Evolutionary conservation across 2,113 vertebrate species (phyloP).

Genomic region (Xenus cinereus): DNA sequence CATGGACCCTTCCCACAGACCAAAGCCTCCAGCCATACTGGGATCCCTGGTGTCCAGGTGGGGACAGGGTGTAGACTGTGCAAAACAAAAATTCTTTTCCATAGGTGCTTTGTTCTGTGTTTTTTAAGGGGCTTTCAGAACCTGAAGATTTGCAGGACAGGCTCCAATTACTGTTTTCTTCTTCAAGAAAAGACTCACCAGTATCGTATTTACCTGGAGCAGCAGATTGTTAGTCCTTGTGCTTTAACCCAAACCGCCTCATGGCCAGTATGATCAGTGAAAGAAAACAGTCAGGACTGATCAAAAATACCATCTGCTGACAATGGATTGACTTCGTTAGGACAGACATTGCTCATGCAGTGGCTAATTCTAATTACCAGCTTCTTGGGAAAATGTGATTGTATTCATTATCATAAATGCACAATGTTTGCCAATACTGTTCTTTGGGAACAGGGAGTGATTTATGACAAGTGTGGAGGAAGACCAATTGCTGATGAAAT

Average conservation of each 20-base stretch:
- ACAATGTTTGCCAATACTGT: conserved; percentile 1
- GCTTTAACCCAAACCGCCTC: neutral
- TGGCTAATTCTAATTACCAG: neutral
- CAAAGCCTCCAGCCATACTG: neutral
- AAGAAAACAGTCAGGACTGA: conserved; percentile 13
- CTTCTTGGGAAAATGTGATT: conserved; percentile 20
- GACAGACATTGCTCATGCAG: conserved; percentile 19
- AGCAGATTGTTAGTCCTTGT: neutral
- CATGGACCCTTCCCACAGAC: neutral
- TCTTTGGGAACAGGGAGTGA: neutral
- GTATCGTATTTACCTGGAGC: neutral
- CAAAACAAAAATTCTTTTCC: neutral
- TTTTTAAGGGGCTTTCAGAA: neutral
- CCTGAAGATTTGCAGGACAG: neutral
- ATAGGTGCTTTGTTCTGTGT: neutral
- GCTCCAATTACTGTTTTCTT: neutral
- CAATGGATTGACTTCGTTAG: neutral
- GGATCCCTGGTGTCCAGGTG: neutral
- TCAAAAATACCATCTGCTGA: conserved; percentile 49
- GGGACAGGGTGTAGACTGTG: neutral
- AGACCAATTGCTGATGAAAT: neutral
- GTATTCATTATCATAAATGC: neutral
- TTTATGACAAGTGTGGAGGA: neutral
- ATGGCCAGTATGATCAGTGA: neutral
- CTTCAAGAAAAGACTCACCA: neutral